Evolutionary conservation across 2,888 invertebrate species (phyloP).

Genomic region (Tineola bisselliella): DNA sequence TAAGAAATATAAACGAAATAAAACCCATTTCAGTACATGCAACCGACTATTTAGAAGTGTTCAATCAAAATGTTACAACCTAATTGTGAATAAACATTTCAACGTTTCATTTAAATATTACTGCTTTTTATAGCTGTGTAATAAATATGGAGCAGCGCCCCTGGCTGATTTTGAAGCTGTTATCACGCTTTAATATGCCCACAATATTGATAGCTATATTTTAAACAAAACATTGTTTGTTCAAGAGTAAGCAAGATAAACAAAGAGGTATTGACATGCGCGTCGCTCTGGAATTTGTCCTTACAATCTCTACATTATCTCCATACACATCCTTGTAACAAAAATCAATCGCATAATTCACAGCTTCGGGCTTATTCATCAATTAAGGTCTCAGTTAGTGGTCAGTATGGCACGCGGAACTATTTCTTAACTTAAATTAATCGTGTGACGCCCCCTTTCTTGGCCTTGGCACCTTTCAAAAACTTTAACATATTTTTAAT

Average conservation of each 20-base stretch:
- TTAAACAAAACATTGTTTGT: not conserved
- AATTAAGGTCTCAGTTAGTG: not conserved
- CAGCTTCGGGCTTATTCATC: not conserved
- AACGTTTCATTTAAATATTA: not conserved
- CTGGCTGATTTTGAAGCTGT: not conserved
- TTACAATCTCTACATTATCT: conserved; percentile 11
- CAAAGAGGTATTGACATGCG: not conserved
- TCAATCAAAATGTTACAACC: conserved; percentile 9
- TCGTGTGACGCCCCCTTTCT: conserved; percentile 9
- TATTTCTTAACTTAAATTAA: conserved; percentile 4
- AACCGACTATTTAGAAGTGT: conserved; percentile 4
- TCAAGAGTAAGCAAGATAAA: not conserved
- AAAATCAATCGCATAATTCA: not conserved
- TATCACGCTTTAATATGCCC: not conserved
- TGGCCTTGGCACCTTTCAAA: conserved; percentile 13
- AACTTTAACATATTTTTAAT: conserved; percentile 1
- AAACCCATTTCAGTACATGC: conserved; percentile 7
- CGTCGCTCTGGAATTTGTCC: conserved; percentile 10
- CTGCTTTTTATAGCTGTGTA: not conserved
- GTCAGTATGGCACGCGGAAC: conserved; percentile 11
- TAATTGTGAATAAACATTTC: not conserved
- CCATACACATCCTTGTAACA: conserved; percentile 12
- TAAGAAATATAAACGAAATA: not conserved
- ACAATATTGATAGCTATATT: conserved; percentile 2
- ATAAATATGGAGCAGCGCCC: not conserved